Percentiles rank a stretch among this genome's conserved stretches.
Evolutionary conservation across 35 echinoderm and acorn worm genomes (phyloP).

Genomic region (Ptychodera flava): DNA sequence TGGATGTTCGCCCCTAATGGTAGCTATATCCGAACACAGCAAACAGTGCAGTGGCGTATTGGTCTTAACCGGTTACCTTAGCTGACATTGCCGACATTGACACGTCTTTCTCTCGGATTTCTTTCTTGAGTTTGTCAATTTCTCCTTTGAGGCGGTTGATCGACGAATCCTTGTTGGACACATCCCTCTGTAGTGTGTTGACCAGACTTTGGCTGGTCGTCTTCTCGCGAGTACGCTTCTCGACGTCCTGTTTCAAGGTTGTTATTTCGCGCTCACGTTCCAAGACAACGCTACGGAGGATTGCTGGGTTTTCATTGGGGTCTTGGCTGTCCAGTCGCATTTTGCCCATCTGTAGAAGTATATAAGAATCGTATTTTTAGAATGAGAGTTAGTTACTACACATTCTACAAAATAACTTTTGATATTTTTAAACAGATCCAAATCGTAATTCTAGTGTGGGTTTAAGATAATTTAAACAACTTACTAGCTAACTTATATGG

Average conservation of each 20-base stretch:
- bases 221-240: slow-evolving; percentile 71
- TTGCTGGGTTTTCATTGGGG: slow-evolving; percentile 82
- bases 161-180: slow-evolving; percentile 58
- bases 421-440: too few species aligned
- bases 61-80: slow-evolving; percentile 43
- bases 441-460: too few species aligned
- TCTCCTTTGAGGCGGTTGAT: slow-evolving; percentile 71
- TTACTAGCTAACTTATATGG: too few species aligned
- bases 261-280: slow-evolving; percentile 66
- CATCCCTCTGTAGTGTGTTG: slow-evolving; percentile 86
- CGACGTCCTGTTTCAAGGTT: slow-evolving; percentile 69
- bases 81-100: slow-evolving; percentile 80
- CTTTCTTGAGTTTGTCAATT: slow-evolving; percentile 56
- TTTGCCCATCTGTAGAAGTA: slow-evolving; percentile 70
- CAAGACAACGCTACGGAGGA: slow-evolving; percentile 66
- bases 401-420: not conserved
- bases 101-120: slow-evolving; percentile 89
- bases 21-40: too few species aligned
- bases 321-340: slow-evolving; percentile 85
- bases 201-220: slow-evolving; percentile 53
- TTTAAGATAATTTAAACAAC: too few species aligned
- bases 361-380: not conserved
- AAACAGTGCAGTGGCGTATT: too few species aligned
- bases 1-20: too few species aligned
- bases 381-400: not conserved